phyloP scores from a whole-genome alignment of 2,888 invertebrate species.

The Danaus chrysippus region DNA sequence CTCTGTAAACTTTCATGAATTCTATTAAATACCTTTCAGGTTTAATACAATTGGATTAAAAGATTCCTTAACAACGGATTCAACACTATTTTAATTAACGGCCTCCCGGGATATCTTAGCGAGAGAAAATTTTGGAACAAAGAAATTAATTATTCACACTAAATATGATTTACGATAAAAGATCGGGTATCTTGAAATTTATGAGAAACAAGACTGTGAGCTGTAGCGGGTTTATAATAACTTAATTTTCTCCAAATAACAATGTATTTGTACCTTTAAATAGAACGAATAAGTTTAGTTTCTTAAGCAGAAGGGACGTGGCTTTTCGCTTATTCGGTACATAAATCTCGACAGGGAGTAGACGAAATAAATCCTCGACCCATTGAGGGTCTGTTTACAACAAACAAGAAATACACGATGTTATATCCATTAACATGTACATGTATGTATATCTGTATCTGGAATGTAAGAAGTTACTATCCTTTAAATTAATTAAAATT shows the following conservation, averaged over 20 bases:
- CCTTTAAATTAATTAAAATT: no score
- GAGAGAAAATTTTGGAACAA: no score
- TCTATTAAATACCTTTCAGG: background rate
- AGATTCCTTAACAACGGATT: background rate
- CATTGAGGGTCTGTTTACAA: constrained; percentile 23
- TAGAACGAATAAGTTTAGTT: constrained; percentile 19
- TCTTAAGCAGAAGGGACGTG: constrained; percentile 25
- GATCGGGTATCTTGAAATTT: no score
- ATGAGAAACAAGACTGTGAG: no score
- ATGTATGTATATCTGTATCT: background rate
- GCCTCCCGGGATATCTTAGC: background rate
- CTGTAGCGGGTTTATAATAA: no score
- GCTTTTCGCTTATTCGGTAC: constrained; percentile 29
- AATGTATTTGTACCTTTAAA: background rate
- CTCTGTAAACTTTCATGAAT: constrained; percentile 2
- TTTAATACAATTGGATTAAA: constrained; percentile 4
- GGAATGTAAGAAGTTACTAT: no score
- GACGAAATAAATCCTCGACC: constrained; percentile 28
- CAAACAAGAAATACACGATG: constrained; percentile 12
- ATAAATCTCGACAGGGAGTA: constrained; percentile 31
- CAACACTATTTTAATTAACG: background rate
- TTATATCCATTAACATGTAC: background rate
- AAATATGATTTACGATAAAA: no score
- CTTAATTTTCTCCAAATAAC: no score
- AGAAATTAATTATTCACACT: no score